Evolutionary conservation across 2,797 vertebrate genomes (phyloP).

Genomic region (Anguilla pacifica): DNA sequence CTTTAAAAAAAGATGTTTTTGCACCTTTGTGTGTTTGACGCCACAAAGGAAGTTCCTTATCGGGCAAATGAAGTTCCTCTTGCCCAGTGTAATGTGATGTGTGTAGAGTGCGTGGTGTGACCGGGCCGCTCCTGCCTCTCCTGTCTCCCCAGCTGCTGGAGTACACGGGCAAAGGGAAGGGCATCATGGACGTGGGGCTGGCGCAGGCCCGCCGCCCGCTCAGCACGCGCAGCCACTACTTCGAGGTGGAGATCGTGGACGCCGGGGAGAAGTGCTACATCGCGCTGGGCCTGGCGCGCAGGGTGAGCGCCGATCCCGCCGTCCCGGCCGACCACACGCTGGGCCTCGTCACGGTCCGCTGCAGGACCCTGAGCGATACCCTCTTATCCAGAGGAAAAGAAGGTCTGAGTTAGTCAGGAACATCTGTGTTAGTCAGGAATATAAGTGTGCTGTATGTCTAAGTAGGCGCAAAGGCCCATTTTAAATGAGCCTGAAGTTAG

Average conservation of each 20-base stretch:
- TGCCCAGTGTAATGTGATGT: not conserved
- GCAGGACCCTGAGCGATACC: no score
- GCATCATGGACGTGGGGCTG: slow-evolving; percentile 91
- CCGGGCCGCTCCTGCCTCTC: not conserved
- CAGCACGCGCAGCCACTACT: slow-evolving; percentile 93
- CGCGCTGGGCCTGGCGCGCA: slow-evolving; percentile 89
- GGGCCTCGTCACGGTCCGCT: no score
- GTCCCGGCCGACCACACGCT: no score
- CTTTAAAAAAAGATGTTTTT: not conserved
- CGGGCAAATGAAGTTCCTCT: not conserved
- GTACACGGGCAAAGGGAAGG: slow-evolving; percentile 90
- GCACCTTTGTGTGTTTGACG: not conserved
- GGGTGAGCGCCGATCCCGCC: slow-evolving; percentile 67
- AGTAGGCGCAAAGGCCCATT: not conserved
- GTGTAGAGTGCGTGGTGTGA: not conserved
- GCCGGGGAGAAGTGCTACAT: slow-evolving; percentile 96
- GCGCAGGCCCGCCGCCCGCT: slow-evolving; percentile 89
- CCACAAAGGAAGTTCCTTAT: not conserved
- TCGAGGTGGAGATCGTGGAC: slow-evolving; percentile 92
- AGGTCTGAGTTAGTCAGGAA: not conserved
- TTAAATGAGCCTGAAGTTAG: not conserved
- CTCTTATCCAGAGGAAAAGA: no score
- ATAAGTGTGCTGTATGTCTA: not conserved
- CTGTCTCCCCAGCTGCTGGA: slow-evolving; percentile 80
- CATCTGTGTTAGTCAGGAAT: not conserved